Evolutionary conservation across 2,113 vertebrate genomes (phyloP).

Genomic region (Naja naja): DNA sequence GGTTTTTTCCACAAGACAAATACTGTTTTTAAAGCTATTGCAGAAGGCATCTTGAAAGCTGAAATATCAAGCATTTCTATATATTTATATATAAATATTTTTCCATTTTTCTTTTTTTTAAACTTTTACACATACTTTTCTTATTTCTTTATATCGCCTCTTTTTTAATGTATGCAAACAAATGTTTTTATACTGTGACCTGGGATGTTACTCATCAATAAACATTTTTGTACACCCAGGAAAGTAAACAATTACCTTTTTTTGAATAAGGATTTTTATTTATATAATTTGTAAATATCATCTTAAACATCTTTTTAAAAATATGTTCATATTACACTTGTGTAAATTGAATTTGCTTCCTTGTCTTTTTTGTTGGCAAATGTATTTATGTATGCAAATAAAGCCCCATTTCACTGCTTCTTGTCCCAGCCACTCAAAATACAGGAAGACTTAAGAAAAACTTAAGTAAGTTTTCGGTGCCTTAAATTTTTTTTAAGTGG

Average conservation of each 20-base stretch:
- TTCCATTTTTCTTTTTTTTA: conserved; percentile 64
- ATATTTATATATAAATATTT: conserved; percentile 35
- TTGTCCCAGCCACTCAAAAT: conserved; percentile 45
- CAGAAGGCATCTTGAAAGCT: conserved; percentile 49
- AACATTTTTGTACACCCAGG: conserved; percentile 64
- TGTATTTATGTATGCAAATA: conserved; percentile 64
- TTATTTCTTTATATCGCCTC: conserved; percentile 56
- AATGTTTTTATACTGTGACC: conserved; percentile 72
- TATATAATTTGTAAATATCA: conserved; percentile 75
- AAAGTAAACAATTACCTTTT: conserved; percentile 61
- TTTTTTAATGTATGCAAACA: conserved; percentile 72
- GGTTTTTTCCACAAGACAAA: conserved; percentile 47
- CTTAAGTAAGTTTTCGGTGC: neutral
- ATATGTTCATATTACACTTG: conserved; percentile 43
- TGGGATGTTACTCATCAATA: conserved; percentile 74
- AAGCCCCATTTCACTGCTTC: conserved; percentile 49
- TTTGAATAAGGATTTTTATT: conserved; percentile 69
- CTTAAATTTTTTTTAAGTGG: neutral
- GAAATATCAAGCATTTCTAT: conserved; percentile 64
- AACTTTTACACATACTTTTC: conserved; percentile 48
- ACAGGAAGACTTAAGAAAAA: conserved; percentile 44
- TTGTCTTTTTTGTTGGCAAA: conserved; percentile 42
- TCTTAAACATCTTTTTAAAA: conserved; percentile 61
- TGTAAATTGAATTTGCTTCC: conserved; percentile 53
- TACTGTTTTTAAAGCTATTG: conserved; percentile 40